Evolutionary conservation across 2,113 vertebrate genomes (phyloP), one percentile per base, ranked within the genome.

Genomic region (Salvelinus namaycush): DNA sequence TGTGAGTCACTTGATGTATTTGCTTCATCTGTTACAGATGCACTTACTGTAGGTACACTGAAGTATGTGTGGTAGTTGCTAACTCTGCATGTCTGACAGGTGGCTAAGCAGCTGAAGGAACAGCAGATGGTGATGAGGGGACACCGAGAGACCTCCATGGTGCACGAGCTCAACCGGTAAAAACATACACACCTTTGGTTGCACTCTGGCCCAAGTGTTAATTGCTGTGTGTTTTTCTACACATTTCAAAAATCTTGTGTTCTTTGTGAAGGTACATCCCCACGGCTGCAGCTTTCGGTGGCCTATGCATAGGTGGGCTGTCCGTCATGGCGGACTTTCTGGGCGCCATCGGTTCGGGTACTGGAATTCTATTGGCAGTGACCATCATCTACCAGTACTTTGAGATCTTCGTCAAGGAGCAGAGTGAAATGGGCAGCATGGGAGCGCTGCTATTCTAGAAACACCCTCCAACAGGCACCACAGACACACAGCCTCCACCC

Each of bases 341-440:
- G 57, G 98, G 97, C 2, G 97, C 98, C 70, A 99, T 99, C 5
- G 98, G 98, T 5, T 99, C 98, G 51, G 98, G 98, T 68, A 99
- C 98, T 0, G 97, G 98, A 88, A 99, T 99, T 87, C 90, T 99
- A 76, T 89, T 99, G 0, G 98, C 98, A 0, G 97, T 99, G 81
- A 99, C 98, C 74, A 99, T 99, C 92, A 99, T 99, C 93, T 99
- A 99, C 91, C 98, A 99, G 89, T 99, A 99, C 94, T 99, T 99
- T 68, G 98, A 99, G 89, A 99, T 99, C 87, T 99, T 99, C 70
- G 97, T 99, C n/a, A 99, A 99, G 88, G 98, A 99, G 87, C 98
- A 99, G 90, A 99, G 97, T 18, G 97, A 99, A 95, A 92, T 99
- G 54, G 98, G 98, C 90, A 99, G 97, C 90, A 97, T 99, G 97